Evolutionary conservation across 2,797 vertebrate genomes (phyloP), one percentile per base, ranked within the genome.

Genomic region (Syngnathus acus): DNA sequence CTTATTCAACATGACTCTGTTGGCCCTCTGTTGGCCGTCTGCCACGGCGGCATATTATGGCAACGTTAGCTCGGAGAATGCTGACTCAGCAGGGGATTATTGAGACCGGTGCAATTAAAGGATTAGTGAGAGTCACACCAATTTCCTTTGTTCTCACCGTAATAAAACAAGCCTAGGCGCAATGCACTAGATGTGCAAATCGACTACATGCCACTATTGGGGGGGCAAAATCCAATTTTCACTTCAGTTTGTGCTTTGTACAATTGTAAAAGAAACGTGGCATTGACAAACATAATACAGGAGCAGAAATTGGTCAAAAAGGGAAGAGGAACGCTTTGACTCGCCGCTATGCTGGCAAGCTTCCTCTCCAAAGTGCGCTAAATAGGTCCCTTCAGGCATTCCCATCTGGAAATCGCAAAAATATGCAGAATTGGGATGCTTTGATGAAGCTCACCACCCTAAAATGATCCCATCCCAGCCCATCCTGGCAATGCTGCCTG

Each of bases 41-140:
- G 43, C 39, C 43, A 45, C 21, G 40, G 21, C 9, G 40, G n/a
- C 40, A 23, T 42, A 62, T 43, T 16, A 62, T 45, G 43, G 43
- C 23, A 23, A 62, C 13, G 43, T 45, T 23, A 45, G 26, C 21
- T 45, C 60, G 43, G 39, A 62, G 40, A 45, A 62, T 23, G 60
- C 40, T 16, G 60, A 45, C 21, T 9, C 60, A 62, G 60, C 21
- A 43, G 42, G 60, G 60, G 40, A 62, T 45, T n/a, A 14, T 62
- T 17, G 60, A 23, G 42, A 26, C 60, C 40, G 4, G 21, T 62
- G 60, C 42, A 62, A 62, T 62, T 62, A 45, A 45, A 62, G 60
- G 39, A 62, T 62, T 62, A 45, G 42, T 62, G 45, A 45, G 39
- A 13, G 59, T 43, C 59, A 21, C 40, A 62, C 11, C 59, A 43